Evolutionary conservation across 2,888 invertebrate species (phyloP).

Genomic region (Syrista parreyssii): DNA sequence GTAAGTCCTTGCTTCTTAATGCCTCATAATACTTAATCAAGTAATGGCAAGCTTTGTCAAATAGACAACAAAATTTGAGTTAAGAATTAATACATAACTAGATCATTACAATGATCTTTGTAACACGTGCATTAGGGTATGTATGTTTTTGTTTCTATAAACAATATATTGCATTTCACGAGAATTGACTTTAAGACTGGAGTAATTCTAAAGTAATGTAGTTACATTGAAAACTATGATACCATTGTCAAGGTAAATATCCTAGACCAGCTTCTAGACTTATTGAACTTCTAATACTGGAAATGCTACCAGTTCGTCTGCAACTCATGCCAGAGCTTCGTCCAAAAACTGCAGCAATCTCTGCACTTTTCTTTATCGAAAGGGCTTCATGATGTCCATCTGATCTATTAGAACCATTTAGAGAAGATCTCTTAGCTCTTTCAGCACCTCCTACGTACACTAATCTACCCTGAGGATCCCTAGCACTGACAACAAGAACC

Average conservation of each 20-base stretch:
- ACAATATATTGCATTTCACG: neutral
- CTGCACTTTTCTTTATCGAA: conserved; percentile 88
- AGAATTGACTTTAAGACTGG: neutral
- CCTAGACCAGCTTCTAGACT: conserved; percentile 62
- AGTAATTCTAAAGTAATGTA: neutral
- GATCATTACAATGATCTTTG: neutral
- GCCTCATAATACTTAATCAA: neutral
- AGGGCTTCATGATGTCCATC: conserved; percentile 72
- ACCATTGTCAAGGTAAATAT: conserved; percentile 53
- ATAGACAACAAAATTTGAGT: neutral
- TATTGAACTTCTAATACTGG: conserved; percentile 58
- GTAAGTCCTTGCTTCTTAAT: neutral
- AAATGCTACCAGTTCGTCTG: conserved; percentile 54
- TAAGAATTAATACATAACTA: neutral
- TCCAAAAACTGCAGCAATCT: conserved; percentile 88
- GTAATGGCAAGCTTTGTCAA: neutral
- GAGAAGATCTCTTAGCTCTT: conserved; percentile 43
- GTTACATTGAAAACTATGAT: neutral
- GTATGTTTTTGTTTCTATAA: neutral
- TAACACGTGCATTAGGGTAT: neutral
- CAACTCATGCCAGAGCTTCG: conserved; percentile 65
- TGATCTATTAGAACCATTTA: conserved; percentile 37
- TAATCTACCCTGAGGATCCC: conserved; percentile 66
- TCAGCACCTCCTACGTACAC: conserved; percentile 65
- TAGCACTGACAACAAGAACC: conserved; percentile 67